phyloP scores from a whole-genome alignment of 2,888 invertebrate genomes.

The Himalopsyche anomala region DNA sequence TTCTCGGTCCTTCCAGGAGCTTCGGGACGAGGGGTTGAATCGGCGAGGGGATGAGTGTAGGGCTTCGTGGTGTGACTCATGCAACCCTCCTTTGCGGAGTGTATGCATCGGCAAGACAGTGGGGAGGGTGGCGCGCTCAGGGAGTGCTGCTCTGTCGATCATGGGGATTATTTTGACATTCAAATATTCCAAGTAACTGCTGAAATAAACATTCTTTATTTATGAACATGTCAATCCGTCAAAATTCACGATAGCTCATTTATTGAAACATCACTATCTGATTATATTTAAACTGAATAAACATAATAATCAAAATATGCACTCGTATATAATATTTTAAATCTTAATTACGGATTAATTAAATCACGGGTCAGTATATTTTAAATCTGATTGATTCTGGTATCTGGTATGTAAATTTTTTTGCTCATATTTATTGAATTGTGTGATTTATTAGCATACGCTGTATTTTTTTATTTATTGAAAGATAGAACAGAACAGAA shows the following conservation, averaged over 20 bases:
- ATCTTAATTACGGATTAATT: no score
- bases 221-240: neutral
- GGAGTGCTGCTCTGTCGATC: constrained; percentile 31
- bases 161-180: constrained; percentile 32
- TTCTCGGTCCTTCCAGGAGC: neutral
- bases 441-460: no score
- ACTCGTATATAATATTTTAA: no score
- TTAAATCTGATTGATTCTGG: no score
- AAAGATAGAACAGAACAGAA: no score
- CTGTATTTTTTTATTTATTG: no score
- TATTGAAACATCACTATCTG: neutral
- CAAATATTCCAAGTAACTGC: neutral
- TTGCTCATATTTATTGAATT: no score
- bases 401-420: no score
- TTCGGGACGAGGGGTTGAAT: neutral
- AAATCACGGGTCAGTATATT: no score
- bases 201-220: neutral
- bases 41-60: constrained; percentile 29
- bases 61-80: constrained; percentile 44
- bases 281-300: no score
- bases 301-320: no score
- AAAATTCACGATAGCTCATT: neutral
- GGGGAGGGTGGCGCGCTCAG: constrained; percentile 1
- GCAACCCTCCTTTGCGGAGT: constrained; percentile 36
- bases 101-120: neutral